These are phyloP conservation scores for Nanorana parkeri DNA, from an alignment of 2,113 vertebrate genomes.

Conservation along the genomic window DNA sequence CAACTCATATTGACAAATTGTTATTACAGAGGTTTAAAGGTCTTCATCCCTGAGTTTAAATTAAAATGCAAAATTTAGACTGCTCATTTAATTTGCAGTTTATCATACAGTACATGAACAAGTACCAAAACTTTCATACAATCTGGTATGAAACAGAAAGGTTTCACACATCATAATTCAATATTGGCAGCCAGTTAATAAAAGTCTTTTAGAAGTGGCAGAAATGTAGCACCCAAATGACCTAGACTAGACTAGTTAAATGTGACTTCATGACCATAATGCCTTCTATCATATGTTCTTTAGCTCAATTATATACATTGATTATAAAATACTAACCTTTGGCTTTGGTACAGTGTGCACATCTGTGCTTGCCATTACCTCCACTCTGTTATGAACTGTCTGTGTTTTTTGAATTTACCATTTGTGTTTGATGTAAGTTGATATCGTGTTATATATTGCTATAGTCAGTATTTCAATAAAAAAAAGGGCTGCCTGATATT, in stretches of 20 bases:
- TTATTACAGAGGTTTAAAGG: too few species aligned
- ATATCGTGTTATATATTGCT: slow-evolving; percentile 40
- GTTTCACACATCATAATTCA: not conserved
- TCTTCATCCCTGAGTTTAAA: too few species aligned
- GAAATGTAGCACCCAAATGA: not conserved
- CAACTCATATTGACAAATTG: too few species aligned
- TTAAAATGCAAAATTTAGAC: not conserved
- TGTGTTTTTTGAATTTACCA: slow-evolving; percentile 37
- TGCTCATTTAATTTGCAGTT: not conserved
- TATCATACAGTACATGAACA: not conserved
- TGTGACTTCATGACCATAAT: slow-evolving; percentile 10
- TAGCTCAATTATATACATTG: slow-evolving; percentile 29
- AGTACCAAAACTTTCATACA: too few species aligned
- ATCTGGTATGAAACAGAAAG: too few species aligned
- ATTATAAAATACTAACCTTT: slow-evolving; percentile 44
- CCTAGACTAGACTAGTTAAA: slow-evolving; percentile 12
- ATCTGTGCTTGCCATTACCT: slow-evolving; percentile 39
- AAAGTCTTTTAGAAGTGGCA: not conserved
- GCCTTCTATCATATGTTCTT: slow-evolving; percentile 30
- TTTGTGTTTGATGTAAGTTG: slow-evolving; percentile 42
- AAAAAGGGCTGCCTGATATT: not conserved
- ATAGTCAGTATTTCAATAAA: slow-evolving; percentile 36
- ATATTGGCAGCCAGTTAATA: not conserved
- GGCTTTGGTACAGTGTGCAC: slow-evolving; percentile 24
- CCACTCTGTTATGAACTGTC: slow-evolving; percentile 33